Percentiles rank a stretch among this genome's conserved stretches.
These are phyloP conservation scores for Caradrina kadenii DNA, from an alignment of 2,888 invertebrate species.

Conservation along the genomic window DNA sequence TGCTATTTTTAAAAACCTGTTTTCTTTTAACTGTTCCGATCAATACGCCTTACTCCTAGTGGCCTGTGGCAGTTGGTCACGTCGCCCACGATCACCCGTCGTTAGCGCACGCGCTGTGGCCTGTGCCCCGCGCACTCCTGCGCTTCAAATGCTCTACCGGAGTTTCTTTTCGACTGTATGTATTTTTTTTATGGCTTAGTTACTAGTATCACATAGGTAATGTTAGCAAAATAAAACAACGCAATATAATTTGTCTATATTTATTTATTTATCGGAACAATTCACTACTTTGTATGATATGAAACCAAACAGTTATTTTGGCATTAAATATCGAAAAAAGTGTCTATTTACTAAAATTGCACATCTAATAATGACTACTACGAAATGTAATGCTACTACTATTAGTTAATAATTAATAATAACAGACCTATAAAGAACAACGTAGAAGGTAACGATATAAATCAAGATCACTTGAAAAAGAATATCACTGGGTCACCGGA, in stretches of 20 bases:
- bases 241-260: conserved; percentile 67
- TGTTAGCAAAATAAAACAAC: conserved; percentile 54
- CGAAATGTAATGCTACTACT: conserved; percentile 63
- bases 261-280: conserved; percentile 86
- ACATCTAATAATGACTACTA: conserved; percentile 79
- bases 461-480: conserved; percentile 72
- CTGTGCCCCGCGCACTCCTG: too few species aligned
- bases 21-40: too few species aligned
- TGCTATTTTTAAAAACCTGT: too few species aligned
- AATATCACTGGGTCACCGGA: conserved; percentile 74
- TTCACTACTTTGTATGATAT: conserved; percentile 88
- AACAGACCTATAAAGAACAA: conserved; percentile 75
- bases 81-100: too few species aligned
- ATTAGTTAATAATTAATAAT: conserved; percentile 60
- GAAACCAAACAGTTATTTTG: conserved; percentile 85
- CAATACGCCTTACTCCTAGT: too few species aligned
- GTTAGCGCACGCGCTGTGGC: too few species aligned
- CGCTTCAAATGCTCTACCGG: too few species aligned
- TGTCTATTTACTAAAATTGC: conserved; percentile 87
- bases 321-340: conserved; percentile 81
- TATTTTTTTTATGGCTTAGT: too few species aligned
- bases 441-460: conserved; percentile 62
- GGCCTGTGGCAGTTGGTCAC: too few species aligned
- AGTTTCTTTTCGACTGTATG: too few species aligned
- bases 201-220: not conserved